These are phyloP conservation scores for Sphenodon punctatus DNA, from an alignment of 2,797 vertebrate genomes.

Conservation along the genomic window DNA sequence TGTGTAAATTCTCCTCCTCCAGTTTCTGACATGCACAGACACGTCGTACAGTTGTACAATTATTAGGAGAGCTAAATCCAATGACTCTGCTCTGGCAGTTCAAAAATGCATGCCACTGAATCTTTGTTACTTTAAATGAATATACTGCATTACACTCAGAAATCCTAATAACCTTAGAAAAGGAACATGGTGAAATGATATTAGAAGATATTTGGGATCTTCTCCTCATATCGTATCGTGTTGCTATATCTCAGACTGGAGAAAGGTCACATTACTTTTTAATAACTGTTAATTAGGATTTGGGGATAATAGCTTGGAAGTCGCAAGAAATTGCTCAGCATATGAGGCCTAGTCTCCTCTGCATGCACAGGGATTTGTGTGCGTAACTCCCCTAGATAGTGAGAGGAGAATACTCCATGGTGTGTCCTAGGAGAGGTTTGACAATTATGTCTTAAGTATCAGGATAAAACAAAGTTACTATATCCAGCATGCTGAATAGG, in stretches of 20 bases:
- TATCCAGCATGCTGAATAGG: constrained; percentile 10
- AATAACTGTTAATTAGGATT: constrained; percentile 60
- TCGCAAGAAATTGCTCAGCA: background rate
- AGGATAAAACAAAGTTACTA: constrained; percentile 39
- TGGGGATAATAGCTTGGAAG: constrained; percentile 41
- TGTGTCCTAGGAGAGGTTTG: constrained; percentile 36
- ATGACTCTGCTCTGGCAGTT: constrained; percentile 22
- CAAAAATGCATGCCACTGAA: constrained; percentile 37
- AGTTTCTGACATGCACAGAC: constrained; percentile 61
- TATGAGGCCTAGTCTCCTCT: constrained; percentile 11
- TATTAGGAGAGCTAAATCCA: constrained; percentile 61
- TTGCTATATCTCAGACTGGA: background rate
- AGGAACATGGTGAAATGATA: constrained; percentile 14
- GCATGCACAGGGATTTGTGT: constrained; percentile 18
- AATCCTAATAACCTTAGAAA: constrained; percentile 28
- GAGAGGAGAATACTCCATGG: constrained; percentile 10
- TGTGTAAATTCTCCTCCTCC: constrained; percentile 64
- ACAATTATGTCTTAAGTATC: constrained; percentile 36
- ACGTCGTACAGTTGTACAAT: constrained; percentile 52
- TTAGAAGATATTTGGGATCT: constrained; percentile 20
- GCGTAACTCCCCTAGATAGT: background rate
- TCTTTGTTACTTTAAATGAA: constrained; percentile 47
- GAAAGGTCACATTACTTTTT: constrained; percentile 46
- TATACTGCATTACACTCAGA: constrained; percentile 20
- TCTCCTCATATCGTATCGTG: background rate